Percentiles rank a stretch among this genome's conserved stretches.
These are phyloP conservation scores for Vidua macroura DNA, from an alignment of 2,113 vertebrate species.

Conservation along the genomic window DNA sequence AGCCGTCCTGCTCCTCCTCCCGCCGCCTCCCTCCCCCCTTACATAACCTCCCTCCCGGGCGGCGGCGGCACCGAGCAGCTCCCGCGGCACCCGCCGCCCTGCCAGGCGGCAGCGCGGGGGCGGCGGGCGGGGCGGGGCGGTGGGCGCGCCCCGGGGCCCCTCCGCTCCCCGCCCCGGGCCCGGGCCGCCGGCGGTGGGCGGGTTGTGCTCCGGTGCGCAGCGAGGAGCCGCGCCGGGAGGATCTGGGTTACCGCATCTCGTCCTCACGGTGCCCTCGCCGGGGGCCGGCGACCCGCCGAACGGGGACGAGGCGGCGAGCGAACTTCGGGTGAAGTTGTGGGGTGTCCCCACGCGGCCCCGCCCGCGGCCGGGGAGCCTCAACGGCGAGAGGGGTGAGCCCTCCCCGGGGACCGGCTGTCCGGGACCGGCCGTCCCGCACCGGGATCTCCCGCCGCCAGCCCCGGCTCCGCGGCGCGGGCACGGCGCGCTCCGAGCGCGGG, in stretches of 20 bases:
- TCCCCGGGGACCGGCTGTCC: not conserved
- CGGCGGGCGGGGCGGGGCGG: too few relatives aligned
- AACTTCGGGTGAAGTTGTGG: conserved; percentile 31
- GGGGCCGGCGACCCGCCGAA: not conserved
- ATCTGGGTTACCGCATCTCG: accelerated
- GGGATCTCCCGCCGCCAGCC: not conserved
- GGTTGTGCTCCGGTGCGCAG: not conserved
- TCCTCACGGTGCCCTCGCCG: not conserved
- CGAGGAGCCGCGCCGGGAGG: too few relatives aligned
- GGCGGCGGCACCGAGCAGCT: too few relatives aligned
- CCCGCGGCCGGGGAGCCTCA: not conserved
- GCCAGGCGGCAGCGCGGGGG: too few relatives aligned
- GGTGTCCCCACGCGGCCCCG: not conserved
- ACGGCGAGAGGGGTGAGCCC: not conserved
- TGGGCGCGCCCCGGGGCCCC: too few relatives aligned
- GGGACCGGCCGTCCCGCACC: not conserved
- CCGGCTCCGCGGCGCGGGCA: not conserved
- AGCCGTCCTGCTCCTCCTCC: too few relatives aligned
- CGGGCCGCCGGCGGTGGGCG: conserved; percentile 60
- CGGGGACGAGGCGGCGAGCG: not conserved
- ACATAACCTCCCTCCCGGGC: too few relatives aligned
- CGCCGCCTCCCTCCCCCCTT: too few relatives aligned
- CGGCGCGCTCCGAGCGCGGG: not conserved
- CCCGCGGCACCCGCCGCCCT: too few relatives aligned
- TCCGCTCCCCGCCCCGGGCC: not conserved